Conservation (phyloP, 2,113 vertebrate genomes). For the Mixornis gularis region DNA sequence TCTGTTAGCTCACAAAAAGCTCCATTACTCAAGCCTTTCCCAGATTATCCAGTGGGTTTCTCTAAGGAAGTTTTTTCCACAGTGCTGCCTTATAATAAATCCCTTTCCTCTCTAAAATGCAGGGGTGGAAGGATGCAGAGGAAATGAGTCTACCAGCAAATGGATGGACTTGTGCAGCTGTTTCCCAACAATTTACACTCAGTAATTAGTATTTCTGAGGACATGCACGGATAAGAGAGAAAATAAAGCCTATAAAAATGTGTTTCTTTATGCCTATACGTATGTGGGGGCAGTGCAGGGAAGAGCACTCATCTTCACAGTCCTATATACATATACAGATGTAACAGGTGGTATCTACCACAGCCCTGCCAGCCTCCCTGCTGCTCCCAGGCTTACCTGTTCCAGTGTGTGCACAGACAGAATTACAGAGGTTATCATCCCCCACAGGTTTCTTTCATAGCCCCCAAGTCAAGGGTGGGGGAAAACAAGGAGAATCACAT, state of each 20-base stretch:
- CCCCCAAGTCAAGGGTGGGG: fast-evolving
- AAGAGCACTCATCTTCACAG: not conserved
- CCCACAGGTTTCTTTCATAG: not conserved
- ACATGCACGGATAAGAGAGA: not conserved
- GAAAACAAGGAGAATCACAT: not conserved
- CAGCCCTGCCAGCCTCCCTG: not conserved
- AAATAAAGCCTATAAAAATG: not conserved
- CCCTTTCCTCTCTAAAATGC: constrained; percentile 38
- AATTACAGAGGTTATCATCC: not conserved
- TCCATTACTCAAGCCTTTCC: constrained; percentile 55
- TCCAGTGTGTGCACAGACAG: not conserved
- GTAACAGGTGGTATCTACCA: not conserved
- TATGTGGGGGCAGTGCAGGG: not conserved
- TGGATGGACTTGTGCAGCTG: not conserved
- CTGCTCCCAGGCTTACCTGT: not conserved
- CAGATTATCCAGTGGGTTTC: constrained; percentile 15
- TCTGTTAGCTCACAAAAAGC: constrained; percentile 50
- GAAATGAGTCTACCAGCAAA: constrained; percentile 19
- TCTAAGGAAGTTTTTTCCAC: constrained; percentile 55
- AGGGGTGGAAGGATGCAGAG: not conserved
- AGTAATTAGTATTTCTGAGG: not conserved
- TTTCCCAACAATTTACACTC: constrained; percentile 20
- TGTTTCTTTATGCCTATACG: fast-evolving
- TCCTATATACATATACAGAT: not conserved
- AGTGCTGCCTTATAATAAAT: constrained; percentile 6